Percentiles rank a stretch among this genome's conserved stretches.
phyloP scores from a whole-genome alignment of 2,113 vertebrate genomes.

The Erythrocercus mccallii region DNA sequence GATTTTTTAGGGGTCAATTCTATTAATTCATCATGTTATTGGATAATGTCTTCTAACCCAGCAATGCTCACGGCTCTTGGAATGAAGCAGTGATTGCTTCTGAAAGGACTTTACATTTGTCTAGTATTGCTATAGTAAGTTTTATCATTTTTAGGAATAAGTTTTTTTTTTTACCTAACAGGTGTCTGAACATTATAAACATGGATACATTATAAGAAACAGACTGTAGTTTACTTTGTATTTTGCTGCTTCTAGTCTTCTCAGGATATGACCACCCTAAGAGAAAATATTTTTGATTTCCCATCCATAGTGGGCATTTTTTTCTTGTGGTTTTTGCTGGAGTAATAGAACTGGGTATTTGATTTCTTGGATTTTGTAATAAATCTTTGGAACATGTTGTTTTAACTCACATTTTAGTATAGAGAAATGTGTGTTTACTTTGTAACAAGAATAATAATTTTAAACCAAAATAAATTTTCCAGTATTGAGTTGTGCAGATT shows the following conservation, averaged over 20 bases:
- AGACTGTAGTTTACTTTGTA: background rate
- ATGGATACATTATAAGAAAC: background rate
- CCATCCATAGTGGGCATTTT: background rate
- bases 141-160: background rate
- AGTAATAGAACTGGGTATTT: background rate
- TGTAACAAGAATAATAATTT: background rate
- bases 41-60: background rate
- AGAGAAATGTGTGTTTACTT: background rate
- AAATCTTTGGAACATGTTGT: background rate
- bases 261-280: background rate
- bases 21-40: background rate
- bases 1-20: background rate
- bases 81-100: background rate
- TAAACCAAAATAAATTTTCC: background rate
- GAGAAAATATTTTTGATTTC: background rate
- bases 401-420: background rate
- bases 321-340: background rate
- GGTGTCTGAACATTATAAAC: background rate
- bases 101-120: background rate
- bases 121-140: background rate
- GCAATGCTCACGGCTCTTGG: background rate
- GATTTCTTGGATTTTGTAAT: background rate
- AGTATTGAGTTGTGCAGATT: background rate
- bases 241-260: background rate
- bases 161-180: background rate